Base-by-base conservation (phyloP, 2,888 invertebrate species). In the Andrena trimmerana region DNA sequence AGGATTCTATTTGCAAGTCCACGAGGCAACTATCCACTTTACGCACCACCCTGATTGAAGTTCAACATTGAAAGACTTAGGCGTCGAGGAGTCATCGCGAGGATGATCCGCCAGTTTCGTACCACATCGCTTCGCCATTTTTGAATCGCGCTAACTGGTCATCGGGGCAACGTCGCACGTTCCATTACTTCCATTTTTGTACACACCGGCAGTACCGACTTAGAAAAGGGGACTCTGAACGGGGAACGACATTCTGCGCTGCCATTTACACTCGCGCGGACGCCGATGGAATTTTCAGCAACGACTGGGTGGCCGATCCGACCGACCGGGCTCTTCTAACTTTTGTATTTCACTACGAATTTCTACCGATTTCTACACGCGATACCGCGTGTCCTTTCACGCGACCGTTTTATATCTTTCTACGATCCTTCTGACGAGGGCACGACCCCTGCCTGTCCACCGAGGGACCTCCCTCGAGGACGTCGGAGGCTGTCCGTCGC, bases 251-350 rank as follows among this genome's bases (percentile, higher is more conserved):
- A 71, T 71, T 57, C 54, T 27, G 31, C 63, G 66, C 57, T 66
- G 76, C 48, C 67, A 54, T 54, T 80, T 54, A 52, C 48, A 57
- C 48, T 36, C 50, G 48, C n/a, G 77, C 62, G 73, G 78, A 81
- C 73, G 78, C 68, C 81, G 66, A 82, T 80, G 82, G 70, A 78
- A 86, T 80, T 81, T 76, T 78, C 79, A 70, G 71, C 74, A 76
- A 73, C 63, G 78, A 83, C 65, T 65, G 77, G 74, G 36, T 52
- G 60, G 74, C 72, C 77, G 60, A 62, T 31, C 50, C 67, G 54
- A 74, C 69, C 62, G 75, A 75, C 66, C 63, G 71, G 80, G 48
- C 76, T 54, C 27, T 10, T 57, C 57, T 57, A 57, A 24, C 77
- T 87, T 86, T 88, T 81, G 60, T 86, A 88, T 78, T 8, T 57